Evolutionary conservation across 2,797 vertebrate genomes (phyloP), one percentile per base, ranked within the genome.

Genomic region (Hirundo rustica): DNA sequence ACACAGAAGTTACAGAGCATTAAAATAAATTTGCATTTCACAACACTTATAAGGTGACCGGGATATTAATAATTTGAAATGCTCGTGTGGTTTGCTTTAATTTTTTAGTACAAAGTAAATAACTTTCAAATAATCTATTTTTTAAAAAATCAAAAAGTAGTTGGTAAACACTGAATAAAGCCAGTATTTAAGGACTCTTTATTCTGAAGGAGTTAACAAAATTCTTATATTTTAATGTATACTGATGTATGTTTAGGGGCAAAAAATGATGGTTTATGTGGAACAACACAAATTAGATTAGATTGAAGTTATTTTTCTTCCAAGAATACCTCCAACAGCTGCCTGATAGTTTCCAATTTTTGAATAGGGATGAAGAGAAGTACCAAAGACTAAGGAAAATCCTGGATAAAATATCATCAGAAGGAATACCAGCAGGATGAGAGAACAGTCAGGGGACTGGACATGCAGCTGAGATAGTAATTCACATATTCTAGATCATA

Each of bases 231-330:
- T 72, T 77, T 61, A 77, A 73, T 32, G 5, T 61, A 27, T 51
- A 27, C 4, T 58, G 45, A 47, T 58, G 4, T 53, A 44, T 40
- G 21, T 34, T 87, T 57, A 27, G 17, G 62, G 42, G n/a, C 11
- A 48, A 38, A 79, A 55, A 57, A 27, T 14, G 23, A 26, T 1
- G 4, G 13, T 13, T 55, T 66, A 47, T 0, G 0, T 66, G 62
- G 51, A 47, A 16, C 4, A 55, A 55, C n/a, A 21, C 17, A 32
- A 47, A 57, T 32, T 55, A 27, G 14, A 38, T 38, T 38, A 38
- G 36, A 26, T 27, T 47, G 27, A 47, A 47, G 27, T 38, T 14
- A 13, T 66, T 66, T 65, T 66, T 55, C 8, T 47, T 47, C 21
- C 42, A 21, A 44, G 27, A 66, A 27, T 36, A 38, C 13, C 21